Evolutionary conservation across 1,140 invertebrate genomes (phyloP).

Genomic region (Drosophila ambigua): DNA sequence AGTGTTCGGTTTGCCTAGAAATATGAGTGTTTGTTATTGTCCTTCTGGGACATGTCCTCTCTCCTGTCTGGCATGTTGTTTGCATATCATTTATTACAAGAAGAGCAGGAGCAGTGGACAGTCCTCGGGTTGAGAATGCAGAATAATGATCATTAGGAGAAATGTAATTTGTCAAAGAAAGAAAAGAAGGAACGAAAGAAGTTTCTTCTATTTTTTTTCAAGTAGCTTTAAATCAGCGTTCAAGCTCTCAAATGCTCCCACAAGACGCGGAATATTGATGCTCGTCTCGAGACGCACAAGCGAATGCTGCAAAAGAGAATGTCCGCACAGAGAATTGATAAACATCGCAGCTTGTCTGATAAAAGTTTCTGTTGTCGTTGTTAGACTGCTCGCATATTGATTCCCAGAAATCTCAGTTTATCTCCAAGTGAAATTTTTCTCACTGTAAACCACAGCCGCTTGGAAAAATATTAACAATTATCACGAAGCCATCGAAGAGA

Average conservation of each 20-base stretch:
- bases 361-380: too few relatives aligned
- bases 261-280: too few relatives aligned
- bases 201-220: background rate
- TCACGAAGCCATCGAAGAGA: conserved; percentile 11
- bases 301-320: too few relatives aligned
- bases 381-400: too few relatives aligned
- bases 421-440: background rate
- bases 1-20: conserved; percentile 40
- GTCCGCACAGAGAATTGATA: too few relatives aligned
- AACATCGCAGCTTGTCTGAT: too few relatives aligned
- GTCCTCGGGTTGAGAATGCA: conserved; percentile 19
- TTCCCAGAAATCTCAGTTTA: conserved; percentile 15
- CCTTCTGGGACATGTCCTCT: conserved; percentile 47
- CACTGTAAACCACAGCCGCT: too few relatives aligned
- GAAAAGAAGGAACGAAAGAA: background rate
- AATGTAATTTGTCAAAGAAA: conserved; percentile 10
- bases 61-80: conserved; percentile 55
- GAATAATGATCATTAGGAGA: conserved; percentile 1
- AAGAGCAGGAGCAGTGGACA: conserved; percentile 33
- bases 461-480: conserved; percentile 54
- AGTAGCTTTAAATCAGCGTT: background rate
- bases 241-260: too few relatives aligned
- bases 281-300: too few relatives aligned
- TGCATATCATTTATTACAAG: conserved; percentile 67
- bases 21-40: conserved; percentile 73